These are phyloP conservation scores for Cosmorhoe ocellata DNA, from an alignment of 2,888 invertebrate genomes.

Conservation along the genomic window DNA sequence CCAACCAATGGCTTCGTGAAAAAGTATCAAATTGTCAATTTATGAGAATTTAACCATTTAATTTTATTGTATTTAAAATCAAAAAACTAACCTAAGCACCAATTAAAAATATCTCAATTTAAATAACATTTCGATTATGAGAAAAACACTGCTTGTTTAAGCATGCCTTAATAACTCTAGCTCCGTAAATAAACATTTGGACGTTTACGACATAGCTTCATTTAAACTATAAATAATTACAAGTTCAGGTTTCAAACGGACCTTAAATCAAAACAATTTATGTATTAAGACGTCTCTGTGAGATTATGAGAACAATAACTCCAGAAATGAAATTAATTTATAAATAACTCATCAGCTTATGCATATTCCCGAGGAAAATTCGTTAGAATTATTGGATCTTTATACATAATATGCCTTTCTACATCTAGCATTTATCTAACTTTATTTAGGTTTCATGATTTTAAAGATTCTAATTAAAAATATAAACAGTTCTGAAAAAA, in stretches of 20 bases:
- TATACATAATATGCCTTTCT: no score
- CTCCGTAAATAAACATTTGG: slow-evolving; percentile 58
- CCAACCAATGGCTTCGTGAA: no score
- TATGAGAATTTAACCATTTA: no score
- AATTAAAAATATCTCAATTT: slow-evolving; percentile 11
- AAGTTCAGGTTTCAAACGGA: slow-evolving; percentile 46
- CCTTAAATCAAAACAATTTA: slow-evolving; percentile 65
- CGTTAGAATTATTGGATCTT: no score
- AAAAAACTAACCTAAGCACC: no score
- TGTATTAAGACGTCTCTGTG: slow-evolving; percentile 51
- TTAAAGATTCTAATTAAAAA: no score
- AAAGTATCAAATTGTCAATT: no score
- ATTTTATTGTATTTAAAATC: no score
- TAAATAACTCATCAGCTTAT: slow-evolving; percentile 3
- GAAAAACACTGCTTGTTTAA: slow-evolving; percentile 24
- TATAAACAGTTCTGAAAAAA: no score
- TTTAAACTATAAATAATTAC: slow-evolving; percentile 71
- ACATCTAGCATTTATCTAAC: no score
- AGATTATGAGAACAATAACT: slow-evolving; percentile 19
- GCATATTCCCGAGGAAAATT: no score
- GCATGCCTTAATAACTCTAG: slow-evolving; percentile 46
- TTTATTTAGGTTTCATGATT: no score
- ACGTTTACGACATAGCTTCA: slow-evolving; percentile 66
- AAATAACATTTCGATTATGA: slow-evolving; percentile 13
- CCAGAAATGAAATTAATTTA: slow-evolving; percentile 13